Percentiles rank a stretch among this genome's conserved stretches.
Evolutionary conservation across 92 coral and sea anemone species (phyloP).

Genomic region (Epizoanthus rinbou): DNA sequence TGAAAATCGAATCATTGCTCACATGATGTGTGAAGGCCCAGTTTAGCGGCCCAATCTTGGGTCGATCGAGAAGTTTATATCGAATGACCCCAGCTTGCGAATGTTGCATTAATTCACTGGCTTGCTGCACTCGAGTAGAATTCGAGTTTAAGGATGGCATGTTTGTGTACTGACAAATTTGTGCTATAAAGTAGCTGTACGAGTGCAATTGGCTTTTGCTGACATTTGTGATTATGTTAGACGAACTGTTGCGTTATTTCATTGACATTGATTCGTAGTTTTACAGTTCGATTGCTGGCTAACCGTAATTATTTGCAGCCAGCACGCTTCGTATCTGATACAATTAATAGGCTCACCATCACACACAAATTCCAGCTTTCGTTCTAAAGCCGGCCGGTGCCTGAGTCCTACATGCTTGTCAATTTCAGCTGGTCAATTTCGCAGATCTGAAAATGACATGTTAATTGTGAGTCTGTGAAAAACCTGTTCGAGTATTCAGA

Average conservation of each 20-base stretch:
- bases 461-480: not conserved
- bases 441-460: conserved; percentile 28
- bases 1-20: conserved; percentile 7
- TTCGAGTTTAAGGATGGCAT: conserved; percentile 39
- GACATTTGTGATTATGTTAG: conserved; percentile 13
- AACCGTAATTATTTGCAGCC: conserved; percentile 20
- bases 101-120: conserved; percentile 25
- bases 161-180: conserved; percentile 31
- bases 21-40: conserved; percentile 4
- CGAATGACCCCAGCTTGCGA: conserved; percentile 53
- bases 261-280: conserved; percentile 25
- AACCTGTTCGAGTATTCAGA: conserved; percentile 1
- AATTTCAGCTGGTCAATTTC: conserved; percentile 14
- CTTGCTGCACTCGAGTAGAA: conserved; percentile 18
- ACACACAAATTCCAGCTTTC: not conserved
- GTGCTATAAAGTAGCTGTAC: conserved; percentile 12
- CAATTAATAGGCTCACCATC: not conserved
- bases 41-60: conserved; percentile 49
- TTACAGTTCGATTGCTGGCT: conserved; percentile 10
- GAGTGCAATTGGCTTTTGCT: conserved; percentile 10
- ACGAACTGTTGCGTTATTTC: conserved; percentile 11
- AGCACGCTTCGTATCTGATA: conserved; percentile 12
- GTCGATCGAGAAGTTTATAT: conserved; percentile 58
- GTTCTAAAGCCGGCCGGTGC: not conserved
- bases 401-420: not conserved